Conservation (phyloP, 1,140 invertebrate species). For the Bombus soroeensis region DNA sequence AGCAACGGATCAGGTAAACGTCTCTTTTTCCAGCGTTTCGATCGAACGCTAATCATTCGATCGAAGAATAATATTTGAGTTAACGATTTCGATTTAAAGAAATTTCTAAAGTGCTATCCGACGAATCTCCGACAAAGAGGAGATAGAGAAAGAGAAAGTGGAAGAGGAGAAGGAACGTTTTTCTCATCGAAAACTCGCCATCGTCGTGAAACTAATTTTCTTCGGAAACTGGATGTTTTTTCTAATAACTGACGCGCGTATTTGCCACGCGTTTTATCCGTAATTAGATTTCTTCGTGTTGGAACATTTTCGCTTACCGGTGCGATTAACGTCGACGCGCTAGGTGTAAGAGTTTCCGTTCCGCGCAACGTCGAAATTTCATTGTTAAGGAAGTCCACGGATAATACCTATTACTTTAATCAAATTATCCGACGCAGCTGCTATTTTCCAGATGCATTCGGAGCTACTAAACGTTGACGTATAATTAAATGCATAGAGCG, state of each 20-base stretch:
- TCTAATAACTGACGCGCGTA: neutral
- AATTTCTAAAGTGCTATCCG: neutral
- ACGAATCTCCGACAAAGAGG: neutral
- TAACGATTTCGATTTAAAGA: neutral
- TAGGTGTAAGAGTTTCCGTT: neutral
- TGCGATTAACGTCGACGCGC: neutral
- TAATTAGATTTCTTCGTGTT: constrained; percentile 9
- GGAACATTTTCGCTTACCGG: constrained; percentile 4
- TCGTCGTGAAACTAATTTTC: neutral
- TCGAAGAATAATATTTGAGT: too few relatives aligned
- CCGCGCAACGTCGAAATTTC: constrained; percentile 9
- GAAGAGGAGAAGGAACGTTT: neutral
- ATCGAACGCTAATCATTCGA: too few relatives aligned
- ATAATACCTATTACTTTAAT: constrained; percentile 24
- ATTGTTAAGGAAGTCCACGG: constrained; percentile 12
- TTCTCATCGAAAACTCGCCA: neutral
- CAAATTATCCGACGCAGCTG: constrained; percentile 53
- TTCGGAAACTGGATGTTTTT: neutral
- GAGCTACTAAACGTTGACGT: neutral
- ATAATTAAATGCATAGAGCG: neutral
- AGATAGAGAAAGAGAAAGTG: accelerated
- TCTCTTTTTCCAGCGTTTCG: neutral
- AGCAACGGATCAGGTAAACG: constrained; percentile 62
- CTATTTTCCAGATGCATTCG: constrained; percentile 21
- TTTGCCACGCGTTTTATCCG: neutral